Evolutionary conservation across 2,113 vertebrate species (phyloP).

Genomic region (Lynx canadensis): DNA sequence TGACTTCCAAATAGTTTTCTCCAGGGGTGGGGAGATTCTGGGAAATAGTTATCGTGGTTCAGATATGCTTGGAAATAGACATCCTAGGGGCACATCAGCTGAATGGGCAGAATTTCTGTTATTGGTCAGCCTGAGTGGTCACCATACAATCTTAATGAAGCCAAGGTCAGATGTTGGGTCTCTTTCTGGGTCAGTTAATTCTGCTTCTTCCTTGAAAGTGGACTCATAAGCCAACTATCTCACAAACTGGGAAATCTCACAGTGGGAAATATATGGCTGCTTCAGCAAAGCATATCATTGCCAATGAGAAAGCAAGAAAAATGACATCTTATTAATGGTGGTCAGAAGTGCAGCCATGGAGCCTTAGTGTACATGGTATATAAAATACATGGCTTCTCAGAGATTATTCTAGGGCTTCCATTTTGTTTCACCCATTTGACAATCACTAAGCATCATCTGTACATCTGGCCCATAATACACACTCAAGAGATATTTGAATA

Average conservation of each 20-base stretch:
- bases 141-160: constrained; percentile 52
- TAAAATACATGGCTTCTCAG: not conserved
- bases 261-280: not conserved
- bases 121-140: constrained; percentile 44
- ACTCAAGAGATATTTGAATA: not conserved
- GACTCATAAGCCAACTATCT: not conserved
- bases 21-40: constrained; percentile 56
- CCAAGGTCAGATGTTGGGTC: constrained; percentile 2
- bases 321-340: not conserved
- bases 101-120: constrained; percentile 46
- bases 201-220: not conserved
- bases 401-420: not conserved
- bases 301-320: not conserved
- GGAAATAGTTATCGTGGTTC: constrained; percentile 60
- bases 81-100: constrained; percentile 13
- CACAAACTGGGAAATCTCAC: not conserved
- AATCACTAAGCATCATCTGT: not conserved
- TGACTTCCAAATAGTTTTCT: constrained; percentile 65
- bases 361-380: not conserved
- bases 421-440: not conserved
- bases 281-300: not conserved
- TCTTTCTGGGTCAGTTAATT: constrained; percentile 38
- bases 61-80: constrained; percentile 66
- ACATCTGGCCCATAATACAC: not conserved
- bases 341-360: not conserved